A percentile compares a stretch with the other conserved stretches of the same genome.
These are phyloP conservation scores for Diarsia rubi DNA, from an alignment of 2,888 invertebrate genomes.

Conservation along the genomic window DNA sequence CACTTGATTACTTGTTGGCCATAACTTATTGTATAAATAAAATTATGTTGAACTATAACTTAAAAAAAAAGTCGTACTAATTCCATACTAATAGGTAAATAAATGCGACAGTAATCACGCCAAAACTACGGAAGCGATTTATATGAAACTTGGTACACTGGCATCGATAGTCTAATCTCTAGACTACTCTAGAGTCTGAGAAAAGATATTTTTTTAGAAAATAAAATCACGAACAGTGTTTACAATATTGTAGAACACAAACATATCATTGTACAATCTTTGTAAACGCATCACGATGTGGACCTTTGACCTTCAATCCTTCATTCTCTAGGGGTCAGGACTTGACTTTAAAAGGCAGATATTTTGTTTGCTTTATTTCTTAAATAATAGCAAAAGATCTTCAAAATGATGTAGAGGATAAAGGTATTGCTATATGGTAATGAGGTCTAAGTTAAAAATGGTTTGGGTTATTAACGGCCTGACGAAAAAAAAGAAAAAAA, in stretches of 20 bases:
- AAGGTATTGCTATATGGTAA: not conserved
- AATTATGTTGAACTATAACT: no score
- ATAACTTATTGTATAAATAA: no score
- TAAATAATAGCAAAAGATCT: not conserved
- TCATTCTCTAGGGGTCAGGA: conserved; percentile 16
- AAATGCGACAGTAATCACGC: no score
- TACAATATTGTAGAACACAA: conserved; percentile 32
- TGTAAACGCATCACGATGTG: conserved; percentile 11
- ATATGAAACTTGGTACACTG: no score
- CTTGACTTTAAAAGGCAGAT: not conserved
- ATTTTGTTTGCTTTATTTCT: not conserved
- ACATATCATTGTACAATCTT: conserved; percentile 23
- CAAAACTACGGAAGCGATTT: no score
- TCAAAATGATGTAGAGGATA: not conserved
- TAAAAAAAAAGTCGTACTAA: no score
- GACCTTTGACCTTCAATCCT: conserved; percentile 17
- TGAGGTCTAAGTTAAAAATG: not conserved
- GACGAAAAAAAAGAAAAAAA: not conserved
- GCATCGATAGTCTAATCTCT: no score
- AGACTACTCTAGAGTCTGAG: no score
- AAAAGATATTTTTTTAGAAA: no score
- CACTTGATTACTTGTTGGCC: no score
- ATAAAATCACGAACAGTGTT: not conserved
- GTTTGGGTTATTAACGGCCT: no score
- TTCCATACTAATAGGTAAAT: no score